Evolutionary conservation across 64 coral and sea anemone genomes (phyloP), one percentile per base, ranked within the genome.

Genomic region (Catalaphyllia jardinei): DNA sequence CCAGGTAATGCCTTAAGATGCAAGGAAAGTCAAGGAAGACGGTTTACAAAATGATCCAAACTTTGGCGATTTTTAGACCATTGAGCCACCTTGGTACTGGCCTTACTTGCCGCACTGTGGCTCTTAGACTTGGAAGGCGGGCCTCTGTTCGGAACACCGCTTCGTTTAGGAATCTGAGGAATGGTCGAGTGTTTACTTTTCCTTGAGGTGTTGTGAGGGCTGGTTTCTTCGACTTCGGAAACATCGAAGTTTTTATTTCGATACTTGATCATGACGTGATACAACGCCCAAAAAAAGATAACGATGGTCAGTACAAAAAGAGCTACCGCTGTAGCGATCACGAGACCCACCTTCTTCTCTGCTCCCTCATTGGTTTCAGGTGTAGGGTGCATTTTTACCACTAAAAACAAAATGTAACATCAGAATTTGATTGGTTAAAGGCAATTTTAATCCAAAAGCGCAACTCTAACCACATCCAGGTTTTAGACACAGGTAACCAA

Each of bases 231-330:
- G n/a, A 57, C 73, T 75, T 52, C 87, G 18, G 91, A 93, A 46
- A 96, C 87, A 28, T 93, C 67, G 54, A 90, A 93, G 2, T 84
- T 79, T 62, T 82, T 90, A 38, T 78, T 87, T 5, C 77, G 76
- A 3, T 63, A 42, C 1, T 73, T 28, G 13, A 93, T 29, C 33
- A 1, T 35, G 33, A 35, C 33, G 38, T 31, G 71, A 59, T 60
- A 93, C 24, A 63, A 52, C 59, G 89, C 79, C 10, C 59, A 31
- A 0, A 85, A 29, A 24, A 83, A 91, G 28, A 83, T 18, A 11
- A 87, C 7, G 1, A 96, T 6, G 15, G 79, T 67, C 3, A 97
- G 4, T 13, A 94, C 77, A 1, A 62, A 51, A 31, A 79, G 76
- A 3, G 80, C 71, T 2, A 93, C 29, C 0, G 75, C 62, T 0